Percentiles rank a stretch among this genome's conserved stretches.
Conservation (phyloP, 2,113 vertebrate species). For the Axis porcinus region DNA sequence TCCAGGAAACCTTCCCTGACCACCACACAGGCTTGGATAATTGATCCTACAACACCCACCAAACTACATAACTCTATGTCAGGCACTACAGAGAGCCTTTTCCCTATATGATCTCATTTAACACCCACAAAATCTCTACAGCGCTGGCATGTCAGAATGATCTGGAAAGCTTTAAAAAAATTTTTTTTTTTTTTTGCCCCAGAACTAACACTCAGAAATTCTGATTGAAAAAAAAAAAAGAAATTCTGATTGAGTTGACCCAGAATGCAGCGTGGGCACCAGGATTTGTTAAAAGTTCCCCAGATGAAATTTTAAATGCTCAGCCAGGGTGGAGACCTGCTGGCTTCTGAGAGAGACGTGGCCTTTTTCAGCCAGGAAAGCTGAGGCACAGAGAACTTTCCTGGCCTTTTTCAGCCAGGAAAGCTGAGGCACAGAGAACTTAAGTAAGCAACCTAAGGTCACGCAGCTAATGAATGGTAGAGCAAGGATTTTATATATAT, state of each 20-base stretch:
- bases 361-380: background rate
- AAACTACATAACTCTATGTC: background rate
- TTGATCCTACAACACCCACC: background rate
- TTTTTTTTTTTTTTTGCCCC: background rate
- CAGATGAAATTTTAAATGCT: background rate
- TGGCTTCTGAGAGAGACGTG: background rate
- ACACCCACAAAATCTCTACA: background rate
- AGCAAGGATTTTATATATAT: background rate
- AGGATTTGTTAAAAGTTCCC: background rate
- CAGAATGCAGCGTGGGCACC: background rate
- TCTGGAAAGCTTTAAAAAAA: background rate
- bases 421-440: background rate
- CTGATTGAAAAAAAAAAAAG: background rate
- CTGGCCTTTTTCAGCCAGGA: background rate
- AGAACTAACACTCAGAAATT: background rate
- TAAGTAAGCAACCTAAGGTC: background rate
- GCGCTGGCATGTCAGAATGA: background rate
- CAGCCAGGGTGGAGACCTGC: background rate
- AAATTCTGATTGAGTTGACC: slow-evolving; percentile 22
- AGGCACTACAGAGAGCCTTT: background rate
- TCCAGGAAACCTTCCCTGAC: slow-evolving; percentile 24
- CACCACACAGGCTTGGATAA: background rate
- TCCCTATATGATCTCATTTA: background rate
- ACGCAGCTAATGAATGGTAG: background rate
- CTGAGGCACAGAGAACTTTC: background rate